Percentiles rank a stretch among this genome's conserved stretches.
phyloP scores from a whole-genome alignment of 2,888 invertebrate species.

The Autographa pulchrina region DNA sequence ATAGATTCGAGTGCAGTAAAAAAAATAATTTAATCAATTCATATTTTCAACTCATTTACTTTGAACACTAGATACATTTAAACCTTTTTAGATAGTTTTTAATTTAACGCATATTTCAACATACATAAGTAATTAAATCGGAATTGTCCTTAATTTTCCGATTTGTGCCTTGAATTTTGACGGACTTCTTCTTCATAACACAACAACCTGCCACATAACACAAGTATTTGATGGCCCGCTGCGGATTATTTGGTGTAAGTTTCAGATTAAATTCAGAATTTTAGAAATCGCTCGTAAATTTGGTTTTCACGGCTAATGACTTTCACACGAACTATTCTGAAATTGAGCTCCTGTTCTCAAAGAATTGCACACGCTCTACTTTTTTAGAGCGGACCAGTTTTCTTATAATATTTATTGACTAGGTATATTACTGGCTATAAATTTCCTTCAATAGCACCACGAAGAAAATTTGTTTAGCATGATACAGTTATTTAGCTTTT shows the following conservation, averaged over 20 bases:
- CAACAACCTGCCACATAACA: background rate
- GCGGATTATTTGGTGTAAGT: background rate
- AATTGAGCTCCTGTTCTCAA: slow-evolving; percentile 55
- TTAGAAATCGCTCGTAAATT: slow-evolving; percentile 50
- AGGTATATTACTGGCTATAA: background rate
- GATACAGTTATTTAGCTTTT: background rate
- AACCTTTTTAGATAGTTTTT: no score
- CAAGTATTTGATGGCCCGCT: background rate
- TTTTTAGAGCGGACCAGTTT: slow-evolving; percentile 43
- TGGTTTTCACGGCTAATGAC: slow-evolving; percentile 50
- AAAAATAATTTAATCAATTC: no score
- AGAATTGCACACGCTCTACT: slow-evolving; percentile 49
- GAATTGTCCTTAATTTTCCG: no score
- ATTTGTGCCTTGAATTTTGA: no score
- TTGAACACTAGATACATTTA: no score
- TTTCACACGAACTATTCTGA: slow-evolving; percentile 47
- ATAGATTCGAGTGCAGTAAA: no score
- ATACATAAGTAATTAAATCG: no score
- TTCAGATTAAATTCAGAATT: slow-evolving; percentile 18
- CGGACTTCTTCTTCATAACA: no score
- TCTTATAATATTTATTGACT: slow-evolving; percentile 12
- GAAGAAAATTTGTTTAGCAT: slow-evolving; percentile 1
- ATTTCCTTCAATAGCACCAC: slow-evolving; percentile 1
- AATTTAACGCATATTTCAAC: no score
- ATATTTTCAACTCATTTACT: no score